Conservation (phyloP, 2,113 vertebrate species). For the Anas platyrhynchos region DNA sequence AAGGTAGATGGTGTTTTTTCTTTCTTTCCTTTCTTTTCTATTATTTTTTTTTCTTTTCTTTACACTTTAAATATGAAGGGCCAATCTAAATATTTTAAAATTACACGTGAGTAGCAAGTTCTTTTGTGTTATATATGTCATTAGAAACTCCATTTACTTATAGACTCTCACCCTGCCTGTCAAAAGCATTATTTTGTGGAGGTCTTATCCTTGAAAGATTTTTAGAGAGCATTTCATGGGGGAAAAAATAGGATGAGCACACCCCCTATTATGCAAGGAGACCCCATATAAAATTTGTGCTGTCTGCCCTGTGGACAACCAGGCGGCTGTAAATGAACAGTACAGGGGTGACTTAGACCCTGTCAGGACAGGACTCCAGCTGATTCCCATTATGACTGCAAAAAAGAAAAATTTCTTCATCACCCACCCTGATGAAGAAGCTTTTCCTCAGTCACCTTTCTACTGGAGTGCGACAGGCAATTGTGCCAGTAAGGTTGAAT, state of each 20-base stretch:
- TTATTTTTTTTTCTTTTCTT: background rate
- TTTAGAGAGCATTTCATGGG: background rate
- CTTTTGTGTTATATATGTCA: background rate
- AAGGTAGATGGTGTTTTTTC: background rate
- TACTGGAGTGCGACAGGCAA: background rate
- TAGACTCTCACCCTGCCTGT: accelerated
- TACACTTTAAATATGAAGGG: background rate
- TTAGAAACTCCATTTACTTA: background rate
- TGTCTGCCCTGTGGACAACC: background rate
- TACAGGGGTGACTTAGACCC: background rate
- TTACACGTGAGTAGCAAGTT: background rate
- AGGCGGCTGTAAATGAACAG: background rate
- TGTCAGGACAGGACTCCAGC: background rate
- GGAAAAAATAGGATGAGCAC: accelerated
- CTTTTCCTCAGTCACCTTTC: background rate
- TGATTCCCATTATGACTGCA: accelerated
- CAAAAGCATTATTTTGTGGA: background rate
- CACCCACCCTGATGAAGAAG: background rate
- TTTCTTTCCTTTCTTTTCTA: background rate
- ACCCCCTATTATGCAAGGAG: background rate
- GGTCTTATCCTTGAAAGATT: background rate
- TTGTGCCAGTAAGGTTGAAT: background rate
- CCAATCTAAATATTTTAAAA: background rate
- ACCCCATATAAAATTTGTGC: accelerated
- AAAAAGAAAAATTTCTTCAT: background rate